Evolutionary conservation across 2,797 vertebrate genomes (phyloP).

Genomic region (Pseudochromis fuscus): DNA sequence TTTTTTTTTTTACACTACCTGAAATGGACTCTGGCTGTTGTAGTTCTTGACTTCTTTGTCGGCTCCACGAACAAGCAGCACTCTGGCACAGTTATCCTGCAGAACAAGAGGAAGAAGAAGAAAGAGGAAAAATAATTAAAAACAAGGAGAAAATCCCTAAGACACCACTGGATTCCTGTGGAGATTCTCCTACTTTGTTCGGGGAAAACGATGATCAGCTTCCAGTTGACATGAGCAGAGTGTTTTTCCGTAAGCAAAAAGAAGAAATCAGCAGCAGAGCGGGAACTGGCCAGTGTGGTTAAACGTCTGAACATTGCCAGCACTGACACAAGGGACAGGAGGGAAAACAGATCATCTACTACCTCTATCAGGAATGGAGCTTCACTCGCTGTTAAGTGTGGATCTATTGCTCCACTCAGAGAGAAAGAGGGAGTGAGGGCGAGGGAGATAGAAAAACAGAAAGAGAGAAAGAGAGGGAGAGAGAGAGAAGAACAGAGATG

Average conservation of each 20-base stretch:
- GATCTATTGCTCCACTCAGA: conserved; percentile 69
- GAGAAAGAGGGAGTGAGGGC: conserved; percentile 51
- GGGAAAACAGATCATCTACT: conserved; percentile 40
- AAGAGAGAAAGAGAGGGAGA: conserved; percentile 31
- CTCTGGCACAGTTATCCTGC: conserved; percentile 94
- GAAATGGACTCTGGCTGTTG: conserved; percentile 95
- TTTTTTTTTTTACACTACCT: conserved; percentile 82
- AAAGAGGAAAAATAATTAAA: not conserved
- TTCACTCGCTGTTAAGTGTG: conserved; percentile 53
- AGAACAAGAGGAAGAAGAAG: not conserved
- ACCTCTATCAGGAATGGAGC: conserved; percentile 62
- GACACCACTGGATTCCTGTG: not conserved
- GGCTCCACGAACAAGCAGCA: conserved; percentile 92
- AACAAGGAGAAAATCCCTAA: not conserved
- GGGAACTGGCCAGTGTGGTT: conserved; percentile 10
- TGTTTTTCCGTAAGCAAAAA: conserved; percentile 36
- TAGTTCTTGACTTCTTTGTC: conserved; percentile 96
- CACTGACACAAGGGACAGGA: not conserved
- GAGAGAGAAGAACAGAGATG: conserved; percentile 56
- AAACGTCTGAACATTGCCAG: conserved; percentile 31
- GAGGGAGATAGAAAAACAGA: conserved; percentile 45
- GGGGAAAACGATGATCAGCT: conserved; percentile 23
- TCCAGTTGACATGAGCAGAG: conserved; percentile 39
- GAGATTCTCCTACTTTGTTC: conserved; percentile 59
- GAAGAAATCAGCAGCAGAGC: conserved; percentile 29